Conservation (phyloP, 2,888 invertebrate genomes). For the Choreutis nemorana region DNA sequence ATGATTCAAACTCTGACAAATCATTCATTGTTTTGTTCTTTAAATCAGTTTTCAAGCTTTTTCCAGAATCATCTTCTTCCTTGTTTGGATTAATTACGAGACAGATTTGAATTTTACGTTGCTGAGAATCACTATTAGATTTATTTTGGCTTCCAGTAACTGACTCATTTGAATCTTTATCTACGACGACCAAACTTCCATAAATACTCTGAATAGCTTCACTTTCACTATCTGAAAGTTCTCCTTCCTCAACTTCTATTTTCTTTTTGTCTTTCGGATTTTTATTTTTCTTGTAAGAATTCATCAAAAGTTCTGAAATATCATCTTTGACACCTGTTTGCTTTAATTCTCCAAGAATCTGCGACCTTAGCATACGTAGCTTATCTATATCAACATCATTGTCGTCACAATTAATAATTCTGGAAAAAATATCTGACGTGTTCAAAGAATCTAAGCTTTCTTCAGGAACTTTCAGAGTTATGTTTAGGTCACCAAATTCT, state of each 20-base stretch:
- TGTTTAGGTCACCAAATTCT: slow-evolving; percentile 32
- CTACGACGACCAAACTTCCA: slow-evolving; percentile 35
- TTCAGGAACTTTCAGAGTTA: slow-evolving; percentile 51
- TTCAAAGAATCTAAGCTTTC: slow-evolving; percentile 44
- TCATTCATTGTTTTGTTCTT: slow-evolving; percentile 15
- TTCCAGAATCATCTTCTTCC: slow-evolving; percentile 10
- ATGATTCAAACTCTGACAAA: slow-evolving; percentile 34
- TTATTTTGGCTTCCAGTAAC: slow-evolving; percentile 12
- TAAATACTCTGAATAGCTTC: slow-evolving; percentile 51
- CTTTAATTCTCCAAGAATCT: slow-evolving; percentile 55
- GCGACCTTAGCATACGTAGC: slow-evolving; percentile 47
- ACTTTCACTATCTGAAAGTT: slow-evolving; percentile 55
- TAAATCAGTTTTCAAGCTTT: slow-evolving; percentile 6
- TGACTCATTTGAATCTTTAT: slow-evolving; percentile 19
- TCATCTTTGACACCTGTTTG: slow-evolving; percentile 48
- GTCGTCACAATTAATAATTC: slow-evolving; percentile 50
- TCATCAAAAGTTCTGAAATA: slow-evolving; percentile 50
- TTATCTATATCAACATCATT: slow-evolving; percentile 56
- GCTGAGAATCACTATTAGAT: slow-evolving; percentile 19
- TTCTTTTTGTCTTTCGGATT: slow-evolving; percentile 17
- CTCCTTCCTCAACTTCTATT: slow-evolving; percentile 51
- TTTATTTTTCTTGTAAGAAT: slow-evolving; percentile 37
- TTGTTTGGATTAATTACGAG: slow-evolving; percentile 30
- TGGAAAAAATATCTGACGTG: slow-evolving; percentile 46
- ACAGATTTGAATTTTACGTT: slow-evolving; percentile 43